Base-by-base conservation (phyloP, 1,140 invertebrate species). In the Drosophila subobscura region DNA sequence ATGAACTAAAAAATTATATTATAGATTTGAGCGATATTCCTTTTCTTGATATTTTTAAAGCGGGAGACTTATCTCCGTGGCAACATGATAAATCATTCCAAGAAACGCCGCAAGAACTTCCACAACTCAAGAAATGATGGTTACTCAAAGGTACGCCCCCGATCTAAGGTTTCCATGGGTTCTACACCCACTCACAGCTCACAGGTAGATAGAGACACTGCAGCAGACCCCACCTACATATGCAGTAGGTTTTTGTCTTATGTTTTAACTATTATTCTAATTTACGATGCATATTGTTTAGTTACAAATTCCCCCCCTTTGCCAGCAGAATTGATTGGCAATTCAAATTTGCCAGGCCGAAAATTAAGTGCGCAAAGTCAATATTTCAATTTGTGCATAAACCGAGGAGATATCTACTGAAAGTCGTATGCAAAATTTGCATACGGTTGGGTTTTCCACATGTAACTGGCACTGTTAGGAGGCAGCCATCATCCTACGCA, bases 301-400 rank as follows among this genome's bases (percentile, higher is more conserved):
- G 53, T 57, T 63, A 16, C 42, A 58, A 47, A 49, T 37, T 46
- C 51, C 56, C 57, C 57, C 51, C 33, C 47, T 16, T 44, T 56
- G 41, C 41, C 42, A 25, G 55, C 41, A 22, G 14, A 27, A 59
- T 73, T 81, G 73, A 86, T 85, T 85, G 81, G 68, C 77, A 85
- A 85, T 86, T 74, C 81, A 77, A 85, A 86, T 80, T 85, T 77
- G 80, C 73, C 81, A 86, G 59, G 45, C 77, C 55, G 67, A 80
- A 85, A 85, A 85, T 85, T 74, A 85, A 86, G 81, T 85, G 81
- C 77, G 81, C 81, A 85, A 85, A 85, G 83, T 85, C 81, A 86
- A 85, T 85, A 85, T 85, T 86, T 85, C 81, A 85, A 85, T 85
- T 85, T 85, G 41, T 25, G 41, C 51, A 61, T 60, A 60, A 49